Evolutionary conservation across 2,888 invertebrate species (phyloP), one percentile per base, ranked within the genome.

Genomic region (Neocrepidodera transversa): DNA sequence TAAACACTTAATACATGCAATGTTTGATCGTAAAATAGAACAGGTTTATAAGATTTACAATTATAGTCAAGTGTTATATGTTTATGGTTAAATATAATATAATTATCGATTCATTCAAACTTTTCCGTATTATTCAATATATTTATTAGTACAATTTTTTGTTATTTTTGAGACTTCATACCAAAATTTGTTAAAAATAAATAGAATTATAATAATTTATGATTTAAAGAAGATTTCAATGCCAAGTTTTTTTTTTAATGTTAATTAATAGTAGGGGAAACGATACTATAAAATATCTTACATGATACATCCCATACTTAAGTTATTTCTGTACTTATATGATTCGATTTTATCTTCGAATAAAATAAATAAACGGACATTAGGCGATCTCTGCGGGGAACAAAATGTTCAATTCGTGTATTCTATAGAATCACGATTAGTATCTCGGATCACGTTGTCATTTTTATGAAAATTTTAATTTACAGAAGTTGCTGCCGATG

Each of bases 331-430:
- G 10, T 45, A 23, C 14, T 30, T 35, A 10, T 45, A 53, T 32
- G 45, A 53, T 28, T 51, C 18, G 53, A 53, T 42, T 60, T 62
- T 66, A 67, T 68, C 67, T 65, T 48, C 54, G 57, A 62, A 64
- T 64, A 68, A 65, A 65, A 66, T 67, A 68, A 69, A 71, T 69
- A 71, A 71, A 71, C 68, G 68, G 66, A 68, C 70, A 69, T 72
- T 72, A 72, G 71, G 68, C 69, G 70, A 70, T 71, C 71, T 68
- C 66, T 66, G 68, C 65, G 66, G 66, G 65, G 66, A 68, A 64
- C 64, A 66, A 70, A 73, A 71, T 72, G 69, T 70, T 68, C 60
- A 64, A 71, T 70, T 72, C 73, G 71, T 73, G 73, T 69, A 68
- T 66, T 63, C 63, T 64, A 68, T 68, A 61, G 61, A 58, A 67